Evolutionary conservation across 2,888 invertebrate species (phyloP).

Genomic region (Mesopsocus fuscifrons): DNA sequence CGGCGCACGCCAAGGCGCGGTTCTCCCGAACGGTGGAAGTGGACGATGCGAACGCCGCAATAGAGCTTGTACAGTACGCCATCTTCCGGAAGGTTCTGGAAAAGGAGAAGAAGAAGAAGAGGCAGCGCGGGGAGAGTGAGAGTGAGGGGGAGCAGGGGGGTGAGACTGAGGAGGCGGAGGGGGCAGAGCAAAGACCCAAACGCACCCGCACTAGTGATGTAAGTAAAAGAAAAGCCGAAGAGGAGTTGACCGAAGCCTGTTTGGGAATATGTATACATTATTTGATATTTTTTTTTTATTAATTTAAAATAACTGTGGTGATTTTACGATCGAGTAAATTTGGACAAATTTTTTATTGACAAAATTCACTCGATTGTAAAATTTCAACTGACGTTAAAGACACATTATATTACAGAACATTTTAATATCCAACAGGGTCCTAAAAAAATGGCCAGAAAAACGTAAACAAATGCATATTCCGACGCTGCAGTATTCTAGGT

Average conservation of each 20-base stretch:
- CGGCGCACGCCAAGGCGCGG: constrained; percentile 92
- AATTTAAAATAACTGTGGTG: no score
- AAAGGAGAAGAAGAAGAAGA: constrained; percentile 49
- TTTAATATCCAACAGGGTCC: no score
- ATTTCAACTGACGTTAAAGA: background rate
- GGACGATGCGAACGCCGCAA: constrained; percentile 77
- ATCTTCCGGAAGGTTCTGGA: constrained; percentile 87
- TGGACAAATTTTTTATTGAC: no score
- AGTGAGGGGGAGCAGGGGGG: constrained; percentile 30
- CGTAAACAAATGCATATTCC: no score
- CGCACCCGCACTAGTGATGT: constrained; percentile 6
- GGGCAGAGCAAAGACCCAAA: constrained; percentile 7
- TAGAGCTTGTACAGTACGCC: constrained; percentile 84
- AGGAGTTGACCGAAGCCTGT: background rate
- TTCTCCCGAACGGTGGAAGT: constrained; percentile 68
- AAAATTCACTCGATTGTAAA: no score
- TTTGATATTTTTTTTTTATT: no score
- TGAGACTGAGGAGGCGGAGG: constrained; percentile 22
- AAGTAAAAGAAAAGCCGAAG: background rate
- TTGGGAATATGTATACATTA: no score
- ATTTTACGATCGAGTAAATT: no score
- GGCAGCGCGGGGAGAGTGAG: constrained; percentile 31
- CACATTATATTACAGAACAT: no score
- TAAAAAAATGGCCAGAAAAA: no score
- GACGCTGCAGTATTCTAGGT: background rate